Evolutionary conservation across 2,797 vertebrate genomes (phyloP).

Genomic region (Sebastes iracundus): DNA sequence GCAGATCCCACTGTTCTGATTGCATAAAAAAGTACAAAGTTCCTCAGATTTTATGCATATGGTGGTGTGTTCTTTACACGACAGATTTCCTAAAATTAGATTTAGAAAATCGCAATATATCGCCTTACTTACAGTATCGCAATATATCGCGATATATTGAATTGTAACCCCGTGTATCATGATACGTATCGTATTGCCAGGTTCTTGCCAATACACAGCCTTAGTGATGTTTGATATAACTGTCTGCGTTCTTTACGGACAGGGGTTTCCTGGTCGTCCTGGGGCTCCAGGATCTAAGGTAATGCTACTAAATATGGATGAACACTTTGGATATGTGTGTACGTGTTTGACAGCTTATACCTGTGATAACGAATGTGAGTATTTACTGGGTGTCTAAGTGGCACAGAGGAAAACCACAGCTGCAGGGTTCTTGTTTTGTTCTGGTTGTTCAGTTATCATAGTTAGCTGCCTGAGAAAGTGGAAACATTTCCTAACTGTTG

Average conservation of each 20-base stretch:
- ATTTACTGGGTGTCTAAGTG: neutral
- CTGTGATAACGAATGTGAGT: neutral
- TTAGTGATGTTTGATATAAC: neutral
- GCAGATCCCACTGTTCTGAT: too few relatives aligned
- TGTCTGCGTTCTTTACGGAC: constrained; percentile 14
- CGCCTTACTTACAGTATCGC: too few relatives aligned
- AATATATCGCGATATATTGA: too few relatives aligned
- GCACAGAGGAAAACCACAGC: neutral
- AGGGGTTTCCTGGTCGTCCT: constrained; percentile 42
- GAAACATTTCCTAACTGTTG: neutral
- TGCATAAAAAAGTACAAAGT: too few relatives aligned
- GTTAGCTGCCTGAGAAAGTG: neutral
- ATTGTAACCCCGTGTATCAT: too few relatives aligned
- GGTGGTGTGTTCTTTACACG: too few relatives aligned
- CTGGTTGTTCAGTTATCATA: neutral
- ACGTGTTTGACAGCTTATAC: neutral
- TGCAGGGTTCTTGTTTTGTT: neutral
- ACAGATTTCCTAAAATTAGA: too few relatives aligned
- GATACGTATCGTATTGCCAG: too few relatives aligned
- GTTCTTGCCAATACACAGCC: too few relatives aligned
- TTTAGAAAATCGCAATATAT: too few relatives aligned
- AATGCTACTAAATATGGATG: neutral
- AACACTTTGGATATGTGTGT: neutral
- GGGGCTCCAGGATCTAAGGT: constrained; percentile 68
- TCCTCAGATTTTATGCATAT: too few relatives aligned